phyloP scores from a whole-genome alignment of 2,888 invertebrate genomes.

The Endotricha flammealis region DNA sequence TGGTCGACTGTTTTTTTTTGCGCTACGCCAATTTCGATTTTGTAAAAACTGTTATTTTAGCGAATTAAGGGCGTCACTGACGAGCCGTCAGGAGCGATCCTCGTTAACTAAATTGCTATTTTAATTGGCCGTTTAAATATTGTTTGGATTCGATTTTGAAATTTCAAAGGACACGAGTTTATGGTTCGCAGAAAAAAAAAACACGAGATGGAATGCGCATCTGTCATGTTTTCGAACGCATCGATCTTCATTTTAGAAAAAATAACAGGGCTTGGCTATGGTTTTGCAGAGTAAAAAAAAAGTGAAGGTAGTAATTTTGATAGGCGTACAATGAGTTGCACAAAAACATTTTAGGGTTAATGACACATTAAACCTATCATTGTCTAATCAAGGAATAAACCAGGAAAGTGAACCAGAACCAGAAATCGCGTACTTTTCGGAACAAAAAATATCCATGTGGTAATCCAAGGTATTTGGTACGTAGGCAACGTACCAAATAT shows the following conservation, averaged over 20 bases:
- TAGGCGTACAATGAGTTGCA: too few relatives aligned
- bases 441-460: too few relatives aligned
- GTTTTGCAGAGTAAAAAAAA: neutral
- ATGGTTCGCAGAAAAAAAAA: conserved; percentile 25
- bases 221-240: conserved; percentile 31
- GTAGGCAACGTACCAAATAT: too few relatives aligned
- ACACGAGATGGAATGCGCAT: conserved; percentile 29
- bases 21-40: neutral
- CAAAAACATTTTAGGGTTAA: too few relatives aligned
- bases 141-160: conserved; percentile 52
- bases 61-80: conserved; percentile 46
- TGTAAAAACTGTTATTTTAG: conserved; percentile 54
- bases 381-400: too few relatives aligned
- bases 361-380: too few relatives aligned
- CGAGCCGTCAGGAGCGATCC: conserved; percentile 41
- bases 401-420: too few relatives aligned
- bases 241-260: conserved; percentile 2
- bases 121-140: conserved; percentile 59
- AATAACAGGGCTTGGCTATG: neutral
- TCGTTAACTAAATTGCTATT: conserved; percentile 46
- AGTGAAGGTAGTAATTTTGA: too few relatives aligned
- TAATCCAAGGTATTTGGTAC: too few relatives aligned
- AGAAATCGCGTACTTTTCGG: too few relatives aligned
- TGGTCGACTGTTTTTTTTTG: neutral
- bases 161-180: conserved; percentile 33